A percentile compares a stretch with the other conserved stretches of the same genome.
phyloP scores from a whole-genome alignment of 2,888 invertebrate species.

The Metacarcinus magister region DNA sequence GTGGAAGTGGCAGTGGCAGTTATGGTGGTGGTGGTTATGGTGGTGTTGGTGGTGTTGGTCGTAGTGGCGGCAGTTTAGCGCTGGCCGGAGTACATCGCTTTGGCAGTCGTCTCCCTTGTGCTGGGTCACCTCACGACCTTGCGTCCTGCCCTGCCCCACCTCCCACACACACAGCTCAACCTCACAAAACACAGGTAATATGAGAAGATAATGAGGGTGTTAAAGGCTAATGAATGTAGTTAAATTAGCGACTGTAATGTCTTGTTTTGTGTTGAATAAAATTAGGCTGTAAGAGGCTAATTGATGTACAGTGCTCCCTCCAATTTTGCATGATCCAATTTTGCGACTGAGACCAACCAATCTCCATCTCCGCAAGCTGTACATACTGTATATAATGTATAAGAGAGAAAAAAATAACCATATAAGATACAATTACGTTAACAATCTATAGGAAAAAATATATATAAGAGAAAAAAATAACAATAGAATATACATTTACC shows the following conservation, averaged over 20 bases:
- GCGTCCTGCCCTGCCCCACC: constrained; percentile 71
- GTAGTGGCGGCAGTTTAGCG: constrained; percentile 59
- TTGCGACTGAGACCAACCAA: too few relatives aligned
- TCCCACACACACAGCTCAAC: not conserved
- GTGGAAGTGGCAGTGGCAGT: not conserved
- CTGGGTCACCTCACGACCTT: constrained; percentile 77
- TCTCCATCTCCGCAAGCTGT: too few relatives aligned
- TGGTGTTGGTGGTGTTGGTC: constrained; percentile 69
- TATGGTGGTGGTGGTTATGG: constrained; percentile 44
- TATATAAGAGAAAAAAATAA: too few relatives aligned
- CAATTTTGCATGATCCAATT: too few relatives aligned
- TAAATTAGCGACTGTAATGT: not conserved
- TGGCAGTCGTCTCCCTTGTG: constrained; percentile 70
- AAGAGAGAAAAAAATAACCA: too few relatives aligned
- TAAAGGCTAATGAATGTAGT: not conserved
- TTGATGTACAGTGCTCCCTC: too few relatives aligned
- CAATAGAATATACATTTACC: too few relatives aligned
- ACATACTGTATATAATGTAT: too few relatives aligned
- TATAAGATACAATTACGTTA: too few relatives aligned
- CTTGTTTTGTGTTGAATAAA: not conserved
- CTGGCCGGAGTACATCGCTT: constrained; percentile 75
- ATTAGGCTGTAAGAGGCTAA: too few relatives aligned
- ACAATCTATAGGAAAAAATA: too few relatives aligned
- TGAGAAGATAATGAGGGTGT: not conserved
- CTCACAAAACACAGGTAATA: constrained; percentile 23